These are phyloP conservation scores for Tamias sibiricus DNA, from an alignment of 2,113 vertebrate species.

Conservation along the genomic window DNA sequence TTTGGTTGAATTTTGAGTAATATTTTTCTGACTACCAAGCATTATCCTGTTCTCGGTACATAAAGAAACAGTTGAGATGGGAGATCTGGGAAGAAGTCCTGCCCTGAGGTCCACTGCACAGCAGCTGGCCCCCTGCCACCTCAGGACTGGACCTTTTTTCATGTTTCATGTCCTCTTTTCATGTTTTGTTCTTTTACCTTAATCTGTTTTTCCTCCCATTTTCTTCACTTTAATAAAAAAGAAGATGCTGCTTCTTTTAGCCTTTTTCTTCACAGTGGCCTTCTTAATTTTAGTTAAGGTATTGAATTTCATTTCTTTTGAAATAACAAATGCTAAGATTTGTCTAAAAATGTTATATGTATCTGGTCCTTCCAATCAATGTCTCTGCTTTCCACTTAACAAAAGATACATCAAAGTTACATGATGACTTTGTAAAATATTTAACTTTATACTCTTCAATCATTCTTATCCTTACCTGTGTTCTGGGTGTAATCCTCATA, in stretches of 20 bases:
- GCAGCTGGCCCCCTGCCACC: background rate
- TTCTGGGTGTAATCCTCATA: background rate
- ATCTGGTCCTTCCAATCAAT: background rate
- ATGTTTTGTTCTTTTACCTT: background rate
- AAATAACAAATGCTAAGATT: background rate
- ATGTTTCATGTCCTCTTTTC: background rate
- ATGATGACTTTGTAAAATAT: background rate
- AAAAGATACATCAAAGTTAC: slow-evolving; percentile 28
- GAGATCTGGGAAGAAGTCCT: background rate
- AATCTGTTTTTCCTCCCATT: background rate
- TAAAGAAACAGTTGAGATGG: slow-evolving; percentile 41
- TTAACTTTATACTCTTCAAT: background rate
- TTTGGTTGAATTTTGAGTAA: slow-evolving; percentile 77
- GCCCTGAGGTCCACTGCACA: background rate
- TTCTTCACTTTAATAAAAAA: background rate
- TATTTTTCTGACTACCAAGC: slow-evolving; percentile 77
- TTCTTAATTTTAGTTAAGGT: background rate
- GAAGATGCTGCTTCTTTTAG: background rate
- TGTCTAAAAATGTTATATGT: background rate
- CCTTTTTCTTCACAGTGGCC: background rate
- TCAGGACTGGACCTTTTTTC: rapidly evolving
- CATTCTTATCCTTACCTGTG: background rate
- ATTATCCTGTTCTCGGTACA: slow-evolving; percentile 54
- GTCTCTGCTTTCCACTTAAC: background rate
- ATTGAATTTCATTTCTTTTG: background rate